A percentile compares a stretch with the other conserved stretches of the same genome.
phyloP scores from a whole-genome alignment of 2,113 vertebrate species.

The Lontra canadensis region DNA sequence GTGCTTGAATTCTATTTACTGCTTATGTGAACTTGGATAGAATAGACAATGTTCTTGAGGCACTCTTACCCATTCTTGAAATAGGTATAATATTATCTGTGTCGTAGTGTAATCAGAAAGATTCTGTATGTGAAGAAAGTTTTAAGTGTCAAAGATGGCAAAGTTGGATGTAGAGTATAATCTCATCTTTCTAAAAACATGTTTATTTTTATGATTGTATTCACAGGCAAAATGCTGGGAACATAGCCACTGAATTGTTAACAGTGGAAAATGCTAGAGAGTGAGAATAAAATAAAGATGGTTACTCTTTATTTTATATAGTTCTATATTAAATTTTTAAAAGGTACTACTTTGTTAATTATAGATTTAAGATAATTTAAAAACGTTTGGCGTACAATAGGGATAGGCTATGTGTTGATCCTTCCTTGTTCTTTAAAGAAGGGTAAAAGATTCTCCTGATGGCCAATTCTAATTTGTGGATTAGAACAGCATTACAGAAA shows the following conservation, averaged over 20 bases:
- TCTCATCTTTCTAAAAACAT: neutral
- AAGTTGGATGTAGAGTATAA: neutral
- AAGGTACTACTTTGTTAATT: neutral
- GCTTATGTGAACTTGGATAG: neutral
- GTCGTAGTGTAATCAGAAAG: neutral
- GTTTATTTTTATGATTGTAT: slow-evolving; percentile 24
- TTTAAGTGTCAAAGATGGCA: neutral
- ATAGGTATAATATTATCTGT: neutral
- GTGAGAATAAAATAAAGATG: neutral
- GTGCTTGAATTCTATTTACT: neutral
- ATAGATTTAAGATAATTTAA: neutral
- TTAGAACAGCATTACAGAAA: neutral
- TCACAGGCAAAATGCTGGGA: neutral
- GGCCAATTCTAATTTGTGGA: neutral
- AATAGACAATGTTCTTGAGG: neutral
- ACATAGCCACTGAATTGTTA: neutral
- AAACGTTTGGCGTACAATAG: neutral
- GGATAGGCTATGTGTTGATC: neutral
- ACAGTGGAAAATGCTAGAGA: neutral
- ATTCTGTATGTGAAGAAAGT: slow-evolving; percentile 1
- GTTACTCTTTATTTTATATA: neutral
- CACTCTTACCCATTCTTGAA: neutral
- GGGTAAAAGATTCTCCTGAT: neutral
- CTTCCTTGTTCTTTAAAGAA: neutral
- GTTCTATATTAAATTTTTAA: neutral